phyloP scores from a whole-genome alignment of 1,140 invertebrate genomes.

The Calosoma granatense region DNA sequence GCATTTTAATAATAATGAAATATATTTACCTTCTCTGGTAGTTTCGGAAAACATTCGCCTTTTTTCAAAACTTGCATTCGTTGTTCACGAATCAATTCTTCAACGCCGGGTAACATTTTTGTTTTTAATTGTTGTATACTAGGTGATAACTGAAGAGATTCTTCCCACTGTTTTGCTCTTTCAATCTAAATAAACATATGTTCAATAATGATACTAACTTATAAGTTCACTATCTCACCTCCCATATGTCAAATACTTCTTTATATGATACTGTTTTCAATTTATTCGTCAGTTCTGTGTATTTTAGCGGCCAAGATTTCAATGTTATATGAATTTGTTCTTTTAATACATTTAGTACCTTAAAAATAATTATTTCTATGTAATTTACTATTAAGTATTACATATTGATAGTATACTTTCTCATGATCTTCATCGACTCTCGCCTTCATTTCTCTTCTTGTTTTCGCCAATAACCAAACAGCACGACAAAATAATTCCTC shows the following conservation, averaged over 20 bases:
- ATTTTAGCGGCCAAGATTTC: conserved; percentile 21
- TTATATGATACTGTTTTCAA: conserved; percentile 22
- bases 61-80: conserved; percentile 20
- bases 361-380: conserved; percentile 8
- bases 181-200: no score
- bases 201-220: no score
- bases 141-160: conserved; percentile 21
- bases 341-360: conserved; percentile 24
- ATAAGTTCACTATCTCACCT: no score
- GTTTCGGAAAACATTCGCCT: conserved; percentile 21
- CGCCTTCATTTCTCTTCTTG: conserved; percentile 29
- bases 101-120: conserved; percentile 17
- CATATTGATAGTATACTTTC: no score
- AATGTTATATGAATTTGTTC: conserved; percentile 25
- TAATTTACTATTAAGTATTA: conserved; percentile 1
- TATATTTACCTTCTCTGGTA: conserved; percentile 17
- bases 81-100: conserved; percentile 21
- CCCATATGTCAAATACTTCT: conserved; percentile 20
- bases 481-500: conserved; percentile 28
- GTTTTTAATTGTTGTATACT: conserved; percentile 23
- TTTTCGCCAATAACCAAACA: conserved; percentile 30
- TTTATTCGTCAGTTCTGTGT: conserved; percentile 21
- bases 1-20: neutral
- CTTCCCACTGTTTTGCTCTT: conserved; percentile 21
- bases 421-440: conserved; percentile 24